A percentile compares a stretch with the other conserved stretches of the same genome.
Conservation (phyloP, 2,113 vertebrate species). For the Neolamprologus brichardi region DNA sequence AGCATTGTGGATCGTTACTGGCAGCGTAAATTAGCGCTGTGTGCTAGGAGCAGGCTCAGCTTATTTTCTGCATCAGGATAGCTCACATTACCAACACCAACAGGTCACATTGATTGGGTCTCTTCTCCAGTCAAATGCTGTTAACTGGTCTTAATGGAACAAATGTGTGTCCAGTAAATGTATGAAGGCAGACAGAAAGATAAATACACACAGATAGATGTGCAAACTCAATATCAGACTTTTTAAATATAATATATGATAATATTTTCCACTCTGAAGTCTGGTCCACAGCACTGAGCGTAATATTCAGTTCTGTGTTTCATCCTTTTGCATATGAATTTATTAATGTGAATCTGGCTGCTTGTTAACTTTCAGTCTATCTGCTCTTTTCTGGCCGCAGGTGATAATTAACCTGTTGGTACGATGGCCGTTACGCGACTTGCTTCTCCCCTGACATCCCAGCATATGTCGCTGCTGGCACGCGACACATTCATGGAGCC, state of each 20-base stretch:
- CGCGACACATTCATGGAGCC: background rate
- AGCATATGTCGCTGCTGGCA: constrained; percentile 37
- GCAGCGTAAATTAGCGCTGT: background rate
- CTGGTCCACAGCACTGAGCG: background rate
- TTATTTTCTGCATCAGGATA: constrained; percentile 14
- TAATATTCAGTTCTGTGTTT: background rate
- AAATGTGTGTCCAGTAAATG: background rate
- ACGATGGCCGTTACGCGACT: background rate
- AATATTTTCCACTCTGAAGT: background rate
- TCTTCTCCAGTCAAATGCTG: background rate
- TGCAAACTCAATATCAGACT: background rate
- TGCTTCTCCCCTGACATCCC: constrained; percentile 3
- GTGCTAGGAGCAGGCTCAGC: constrained; percentile 19
- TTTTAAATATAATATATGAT: background rate
- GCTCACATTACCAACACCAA: constrained; percentile 23
- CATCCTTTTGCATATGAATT: background rate
- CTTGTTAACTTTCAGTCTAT: background rate
- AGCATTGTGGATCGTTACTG: background rate
- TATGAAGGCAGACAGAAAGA: background rate
- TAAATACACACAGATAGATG: background rate
- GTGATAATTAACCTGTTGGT: constrained; percentile 57
- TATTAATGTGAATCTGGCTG: background rate
- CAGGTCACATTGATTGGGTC: constrained; percentile 36
- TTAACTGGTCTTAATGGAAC: constrained; percentile 26
- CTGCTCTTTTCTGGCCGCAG: background rate